These are phyloP conservation scores for Drosophila lutescens DNA, from an alignment of 2,888 invertebrate species.

Conservation along the genomic window DNA sequence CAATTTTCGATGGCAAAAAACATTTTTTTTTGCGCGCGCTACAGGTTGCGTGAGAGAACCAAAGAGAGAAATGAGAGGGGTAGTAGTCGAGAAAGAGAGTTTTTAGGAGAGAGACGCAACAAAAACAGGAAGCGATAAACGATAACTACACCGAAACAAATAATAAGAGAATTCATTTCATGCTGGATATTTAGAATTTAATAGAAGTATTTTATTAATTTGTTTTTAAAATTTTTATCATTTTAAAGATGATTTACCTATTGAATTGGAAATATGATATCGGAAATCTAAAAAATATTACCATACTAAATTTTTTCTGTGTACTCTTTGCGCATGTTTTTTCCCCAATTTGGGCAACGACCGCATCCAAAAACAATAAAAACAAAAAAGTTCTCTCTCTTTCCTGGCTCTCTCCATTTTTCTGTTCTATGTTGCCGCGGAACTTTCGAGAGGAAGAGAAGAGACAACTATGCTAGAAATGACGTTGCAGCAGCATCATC, in stretches of 20 bases:
- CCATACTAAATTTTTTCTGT: background rate
- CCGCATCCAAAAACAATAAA: conserved; percentile 45
- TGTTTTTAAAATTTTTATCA: background rate
- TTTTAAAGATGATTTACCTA: background rate
- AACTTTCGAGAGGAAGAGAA: conserved; percentile 55
- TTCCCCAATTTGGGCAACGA: conserved; percentile 60
- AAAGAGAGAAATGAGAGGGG: background rate
- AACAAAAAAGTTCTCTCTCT: conserved; percentile 20
- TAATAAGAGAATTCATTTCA: background rate
- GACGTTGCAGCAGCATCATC: conserved; percentile 34
- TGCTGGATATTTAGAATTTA: background rate
- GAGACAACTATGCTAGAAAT: conserved; percentile 37
- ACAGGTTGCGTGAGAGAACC: conserved; percentile 64
- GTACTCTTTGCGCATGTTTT: conserved; percentile 58
- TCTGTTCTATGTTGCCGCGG: conserved; percentile 43
- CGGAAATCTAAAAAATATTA: background rate
- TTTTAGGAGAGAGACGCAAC: conserved; percentile 48
- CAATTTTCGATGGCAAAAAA: conserved; percentile 53
- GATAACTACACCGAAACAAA: conserved; percentile 44
- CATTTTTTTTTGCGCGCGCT: conserved; percentile 51
- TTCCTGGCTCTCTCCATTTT: background rate
- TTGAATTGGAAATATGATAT: background rate
- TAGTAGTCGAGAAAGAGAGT: conserved; percentile 7
- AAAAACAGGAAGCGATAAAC: conserved; percentile 56
- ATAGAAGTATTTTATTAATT: background rate